A percentile compares a stretch with the other conserved stretches of the same genome.
phyloP scores from a whole-genome alignment of 1,140 invertebrate species.

The Tetramorium alpestre region DNA sequence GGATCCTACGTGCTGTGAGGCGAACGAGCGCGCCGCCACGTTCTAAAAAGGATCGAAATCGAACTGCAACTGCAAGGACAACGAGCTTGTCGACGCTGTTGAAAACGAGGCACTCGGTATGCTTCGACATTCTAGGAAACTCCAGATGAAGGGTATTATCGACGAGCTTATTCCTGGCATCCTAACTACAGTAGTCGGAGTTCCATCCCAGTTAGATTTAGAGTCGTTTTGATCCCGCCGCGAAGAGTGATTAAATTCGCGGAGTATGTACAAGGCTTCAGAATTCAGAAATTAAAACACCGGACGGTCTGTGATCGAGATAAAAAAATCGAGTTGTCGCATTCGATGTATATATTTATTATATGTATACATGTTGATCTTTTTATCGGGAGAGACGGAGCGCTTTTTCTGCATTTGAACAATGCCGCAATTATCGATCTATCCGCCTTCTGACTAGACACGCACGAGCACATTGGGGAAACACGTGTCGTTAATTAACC shows the following conservation, averaged over 20 bases:
- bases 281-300: background rate
- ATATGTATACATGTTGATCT: background rate
- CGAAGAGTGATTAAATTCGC: background rate
- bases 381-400: no score
- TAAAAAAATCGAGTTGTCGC: background rate
- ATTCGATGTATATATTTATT: background rate
- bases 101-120: slow-evolving; percentile 15
- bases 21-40: background rate
- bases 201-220: slow-evolving; percentile 18
- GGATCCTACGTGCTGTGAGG: slow-evolving; percentile 38
- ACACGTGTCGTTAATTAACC: slow-evolving; percentile 46
- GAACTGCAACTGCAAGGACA: slow-evolving; percentile 32
- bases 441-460: background rate
- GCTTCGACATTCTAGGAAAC: slow-evolving; percentile 22
- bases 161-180: slow-evolving; percentile 19
- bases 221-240: background rate
- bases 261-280: background rate
- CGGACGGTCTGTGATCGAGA: background rate
- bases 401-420: background rate
- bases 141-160: slow-evolving; percentile 44
- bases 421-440: background rate
- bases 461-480: background rate
- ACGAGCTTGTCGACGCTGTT: slow-evolving; percentile 39
- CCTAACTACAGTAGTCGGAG: slow-evolving; percentile 13
- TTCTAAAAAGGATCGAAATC: slow-evolving; percentile 48